Evolutionary conservation across 2,113 vertebrate species (phyloP), one percentile per base, ranked within the genome.

Genomic region (Laticauda laticaudata): DNA sequence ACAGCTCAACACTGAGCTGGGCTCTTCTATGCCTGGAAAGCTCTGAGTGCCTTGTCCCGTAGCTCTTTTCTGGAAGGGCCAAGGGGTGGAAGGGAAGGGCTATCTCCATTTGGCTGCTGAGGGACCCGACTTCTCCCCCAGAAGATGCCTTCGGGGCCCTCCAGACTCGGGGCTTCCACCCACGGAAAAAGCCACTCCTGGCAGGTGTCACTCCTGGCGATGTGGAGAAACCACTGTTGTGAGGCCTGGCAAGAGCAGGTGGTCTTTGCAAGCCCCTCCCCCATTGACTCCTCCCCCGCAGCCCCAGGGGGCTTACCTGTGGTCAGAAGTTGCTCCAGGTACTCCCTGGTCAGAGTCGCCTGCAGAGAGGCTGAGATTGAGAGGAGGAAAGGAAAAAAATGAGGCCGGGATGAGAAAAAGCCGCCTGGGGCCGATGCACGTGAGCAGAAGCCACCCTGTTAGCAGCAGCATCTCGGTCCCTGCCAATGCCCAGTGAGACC

Each of bases 11-110:
- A 61, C 24, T 12, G 3, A 29, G 61, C 51, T 26, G 24, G 26
- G 59, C 26, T 12, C 61, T 64, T 64, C 59, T 29, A 4, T 29
- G 61, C 11, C 26, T 4, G 3, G 24, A 0, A 64, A 64, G 26
- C 0, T 8, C 2, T 10, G 10, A 24, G 57, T 1, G 0, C 1
- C 24, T 9, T 45, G 45, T 4, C 26, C 26, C 29, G 0, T 29
- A 10, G 26, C 26, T 29, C 61, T 14, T n/a, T 64, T 29, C 26
- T 64, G 61, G 61, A 64, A 29, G 1, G 26, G 11, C 11, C 61
- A 5, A 12, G 10, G 10, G 3, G 48, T 4, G 59, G 26, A 3
- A 11, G 59, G 59, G 59, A 29, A 64, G 26, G 61, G 61, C 26
- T 11, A 3, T 1, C 3, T 64, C 11, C 4, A 0, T 64, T 26